Evolutionary conservation across 2,113 vertebrate species (phyloP), one percentile per base, ranked within the genome.

Genomic region (Neopipo cinnamomea): DNA sequence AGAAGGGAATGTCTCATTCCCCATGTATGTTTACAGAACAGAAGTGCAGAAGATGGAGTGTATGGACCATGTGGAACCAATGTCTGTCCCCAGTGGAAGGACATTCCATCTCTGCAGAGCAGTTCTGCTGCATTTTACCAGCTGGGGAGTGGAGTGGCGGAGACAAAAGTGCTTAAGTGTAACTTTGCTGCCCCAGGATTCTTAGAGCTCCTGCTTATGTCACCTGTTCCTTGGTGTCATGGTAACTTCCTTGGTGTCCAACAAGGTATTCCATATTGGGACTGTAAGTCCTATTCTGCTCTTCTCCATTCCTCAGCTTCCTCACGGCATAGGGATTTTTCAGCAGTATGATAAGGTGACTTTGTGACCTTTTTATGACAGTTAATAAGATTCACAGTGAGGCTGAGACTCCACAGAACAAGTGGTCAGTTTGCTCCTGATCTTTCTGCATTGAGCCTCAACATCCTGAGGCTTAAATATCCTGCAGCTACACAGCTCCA

Each of bases 321-420:
- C 46, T 88, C 55, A 5, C 0, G 3, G 46, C 35, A 9, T 5
- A 28, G 56, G 68, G 87, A 50, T 90, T 90, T 88, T 52, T 67
- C 63, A 77, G 33, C 59, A 37, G 76, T 15, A 8, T 5, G 76
- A 47, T 71, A 67, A 89, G 42, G 46, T 74, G 76, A 63, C 88
- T 74, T 83, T n/a, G 30, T 94, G 91, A 88, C 90, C 78, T 80
- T 94, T 85, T 84, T 93, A 70, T 91, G 82, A 50, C 88, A 91
- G 76, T 39, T 74, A 30, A 3, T 47, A 30, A 47, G 55, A 59
- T 79, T 62, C 82, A 30, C 70, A 80, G 35, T 28, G 59, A 39
- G 2, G 3, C 0, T 91, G 88, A 95, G 71, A 22, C 50, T 90
- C 17, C 17, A 16, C 88, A 93, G 88, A 90, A n/a, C 46, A 67